These are phyloP conservation scores for Bombus superbus DNA, from an alignment of 1,140 invertebrate species.

Conservation along the genomic window DNA sequence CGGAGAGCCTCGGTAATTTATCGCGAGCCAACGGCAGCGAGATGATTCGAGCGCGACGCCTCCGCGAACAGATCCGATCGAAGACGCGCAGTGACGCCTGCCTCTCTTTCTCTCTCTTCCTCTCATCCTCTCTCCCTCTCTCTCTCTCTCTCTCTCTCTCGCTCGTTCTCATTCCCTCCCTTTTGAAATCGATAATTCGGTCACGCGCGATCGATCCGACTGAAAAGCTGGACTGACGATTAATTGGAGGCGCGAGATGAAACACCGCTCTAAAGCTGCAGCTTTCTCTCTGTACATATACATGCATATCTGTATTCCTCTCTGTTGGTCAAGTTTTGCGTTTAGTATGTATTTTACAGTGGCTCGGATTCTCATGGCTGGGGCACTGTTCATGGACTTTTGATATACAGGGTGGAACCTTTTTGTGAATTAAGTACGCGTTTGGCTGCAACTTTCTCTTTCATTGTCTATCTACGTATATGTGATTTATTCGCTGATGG, in stretches of 20 bases:
- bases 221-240: not conserved
- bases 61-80: constrained; percentile 20
- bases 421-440: not conserved
- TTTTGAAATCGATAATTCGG: constrained; percentile 18
- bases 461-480: not conserved
- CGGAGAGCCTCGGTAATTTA: constrained; percentile 50
- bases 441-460: not conserved
- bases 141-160: not conserved
- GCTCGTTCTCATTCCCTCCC: not conserved
- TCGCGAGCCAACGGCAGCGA: constrained; percentile 52
- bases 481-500: no score
- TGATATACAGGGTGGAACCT: not conserved
- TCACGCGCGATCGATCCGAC: constrained; percentile 31
- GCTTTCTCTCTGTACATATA: not conserved
- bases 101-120: not conserved
- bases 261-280: not conserved
- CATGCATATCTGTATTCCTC: not conserved
- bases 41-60: constrained; percentile 47
- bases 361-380: no score
- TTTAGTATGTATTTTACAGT: not conserved
- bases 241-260: constrained; percentile 9
- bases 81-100: constrained; percentile 30
- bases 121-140: not conserved
- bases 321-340: not conserved
- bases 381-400: not conserved